Evolutionary conservation across 1,140 invertebrate genomes (phyloP), one percentile per base, ranked within the genome.

Genomic region (Bradynema listronoti): DNA sequence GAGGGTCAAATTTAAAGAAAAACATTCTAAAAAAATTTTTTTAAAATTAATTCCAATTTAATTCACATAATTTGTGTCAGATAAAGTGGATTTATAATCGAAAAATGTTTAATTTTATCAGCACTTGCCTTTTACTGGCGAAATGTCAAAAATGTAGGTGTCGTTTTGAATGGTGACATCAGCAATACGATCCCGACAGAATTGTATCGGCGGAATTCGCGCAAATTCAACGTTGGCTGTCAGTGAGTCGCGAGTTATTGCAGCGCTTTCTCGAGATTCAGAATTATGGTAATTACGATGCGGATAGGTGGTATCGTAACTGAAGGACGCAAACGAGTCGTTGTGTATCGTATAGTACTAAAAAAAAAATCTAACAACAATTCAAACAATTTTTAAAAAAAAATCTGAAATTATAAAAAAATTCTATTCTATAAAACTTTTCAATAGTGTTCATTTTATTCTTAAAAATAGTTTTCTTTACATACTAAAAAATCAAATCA

Each of bases 101-200:
- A 47, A 29, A 7, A 47, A 11, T 39, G 19, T 11, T 11, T 11
- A 11, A 11, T 39, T 39, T 11, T 11, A 55, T 43, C n/a, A 25
- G 6, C 14, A 19, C 53, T 84, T 84, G 54, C 85, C 82, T 71
- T 84, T 79, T 33, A 84, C 78, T 50, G 89, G 84, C 74, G 86
- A 85, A 36, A 86, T 87, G 79, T 94, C 87, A 75, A 91, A 92
- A 42, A 88, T 83, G 73, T 90, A 93, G 49, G 88, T 91, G 78
- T 90, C 87, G 73, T 93, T 76, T 33, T 75, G 42, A 42, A 78
- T 63, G 19, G 49, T 58, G 4, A 78, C 73, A 58, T 76, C 75
- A n/a, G 71, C 65, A 16, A 76, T 69, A 22, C 71, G 53, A 41
- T 76, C 58, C 22, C 72, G 64, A 50, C 71, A 68, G n/a, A 77